Evolutionary conservation across 2,113 vertebrate genomes (phyloP).

Genomic region (Hydrolagus affinis): DNA sequence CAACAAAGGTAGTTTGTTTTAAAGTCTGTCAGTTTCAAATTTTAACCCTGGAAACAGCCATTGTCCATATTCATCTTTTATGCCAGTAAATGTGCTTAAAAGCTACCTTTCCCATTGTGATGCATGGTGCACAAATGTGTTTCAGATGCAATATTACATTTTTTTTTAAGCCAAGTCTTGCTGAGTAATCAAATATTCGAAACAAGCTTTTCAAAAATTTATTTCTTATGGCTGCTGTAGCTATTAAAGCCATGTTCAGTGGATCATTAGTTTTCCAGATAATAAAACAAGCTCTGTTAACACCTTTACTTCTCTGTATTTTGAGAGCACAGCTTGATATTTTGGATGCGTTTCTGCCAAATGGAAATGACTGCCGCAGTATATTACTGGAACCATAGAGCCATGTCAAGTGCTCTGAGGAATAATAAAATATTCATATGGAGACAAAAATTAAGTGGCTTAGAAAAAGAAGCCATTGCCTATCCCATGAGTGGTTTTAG

Average conservation of each 20-base stretch:
- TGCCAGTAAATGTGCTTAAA: too few relatives aligned
- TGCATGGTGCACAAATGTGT: too few relatives aligned
- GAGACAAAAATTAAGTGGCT: constrained; percentile 71
- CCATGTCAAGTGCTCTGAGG: constrained; percentile 59
- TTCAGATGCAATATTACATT: constrained; percentile 34
- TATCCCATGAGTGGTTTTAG: constrained; percentile 60
- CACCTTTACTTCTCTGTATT: constrained; percentile 45
- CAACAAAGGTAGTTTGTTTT: too few relatives aligned
- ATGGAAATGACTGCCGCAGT: constrained; percentile 51
- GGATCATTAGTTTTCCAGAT: constrained; percentile 60
- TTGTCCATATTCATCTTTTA: too few relatives aligned
- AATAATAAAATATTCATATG: constrained; percentile 77
- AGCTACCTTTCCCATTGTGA: too few relatives aligned
- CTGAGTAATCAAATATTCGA: constrained; percentile 45
- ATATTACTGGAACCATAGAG: constrained; percentile 63
- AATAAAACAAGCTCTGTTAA: constrained; percentile 56
- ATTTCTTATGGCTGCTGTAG: constrained; percentile 54
- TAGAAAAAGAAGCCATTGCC: constrained; percentile 63
- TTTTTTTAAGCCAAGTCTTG: constrained; percentile 39
- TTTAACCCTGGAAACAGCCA: too few relatives aligned
- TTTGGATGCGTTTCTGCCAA: constrained; percentile 50
- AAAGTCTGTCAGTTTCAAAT: too few relatives aligned
- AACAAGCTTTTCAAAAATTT: constrained; percentile 42
- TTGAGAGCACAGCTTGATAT: constrained; percentile 54
- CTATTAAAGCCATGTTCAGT: constrained; percentile 51